A percentile compares a stretch with the other conserved stretches of the same genome.
Conservation (phyloP, 2,888 invertebrate species). For the Leptura quadrifasciata region DNA sequence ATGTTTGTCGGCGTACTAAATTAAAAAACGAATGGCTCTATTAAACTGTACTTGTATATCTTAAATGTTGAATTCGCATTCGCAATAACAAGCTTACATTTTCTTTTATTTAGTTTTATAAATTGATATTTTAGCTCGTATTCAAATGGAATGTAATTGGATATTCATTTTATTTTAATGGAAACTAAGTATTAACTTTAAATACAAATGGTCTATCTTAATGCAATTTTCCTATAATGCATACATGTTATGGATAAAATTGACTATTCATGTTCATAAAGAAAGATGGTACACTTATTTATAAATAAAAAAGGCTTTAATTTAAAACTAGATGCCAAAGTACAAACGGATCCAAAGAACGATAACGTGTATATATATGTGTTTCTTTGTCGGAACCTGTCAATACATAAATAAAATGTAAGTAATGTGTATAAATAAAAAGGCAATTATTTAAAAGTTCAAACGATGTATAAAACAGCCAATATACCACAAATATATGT, state of each 20-base stretch:
- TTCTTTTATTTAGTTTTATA: slow-evolving; percentile 48
- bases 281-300: too few relatives aligned
- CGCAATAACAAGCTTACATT: slow-evolving; percentile 33
- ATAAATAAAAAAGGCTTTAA: too few relatives aligned
- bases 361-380: too few relatives aligned
- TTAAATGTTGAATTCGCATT: slow-evolving; percentile 61
- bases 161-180: slow-evolving; percentile 47
- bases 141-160: slow-evolving; percentile 52
- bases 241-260: slow-evolving; percentile 28
- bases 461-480: too few relatives aligned
- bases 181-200: slow-evolving; percentile 35
- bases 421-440: too few relatives aligned
- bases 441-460: too few relatives aligned
- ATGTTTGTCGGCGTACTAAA: slow-evolving; percentile 71
- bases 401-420: too few relatives aligned
- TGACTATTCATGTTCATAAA: not conserved
- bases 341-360: too few relatives aligned
- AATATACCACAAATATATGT: too few relatives aligned
- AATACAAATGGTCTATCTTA: slow-evolving; percentile 26
- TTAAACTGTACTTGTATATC: slow-evolving; percentile 70
- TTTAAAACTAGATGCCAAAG: too few relatives aligned
- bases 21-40: slow-evolving; percentile 72
- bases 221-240: slow-evolving; percentile 33
- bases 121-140: slow-evolving; percentile 59
- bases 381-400: too few relatives aligned